Conservation (phyloP, 1,140 invertebrate species). For the Papilio machaon region DNA sequence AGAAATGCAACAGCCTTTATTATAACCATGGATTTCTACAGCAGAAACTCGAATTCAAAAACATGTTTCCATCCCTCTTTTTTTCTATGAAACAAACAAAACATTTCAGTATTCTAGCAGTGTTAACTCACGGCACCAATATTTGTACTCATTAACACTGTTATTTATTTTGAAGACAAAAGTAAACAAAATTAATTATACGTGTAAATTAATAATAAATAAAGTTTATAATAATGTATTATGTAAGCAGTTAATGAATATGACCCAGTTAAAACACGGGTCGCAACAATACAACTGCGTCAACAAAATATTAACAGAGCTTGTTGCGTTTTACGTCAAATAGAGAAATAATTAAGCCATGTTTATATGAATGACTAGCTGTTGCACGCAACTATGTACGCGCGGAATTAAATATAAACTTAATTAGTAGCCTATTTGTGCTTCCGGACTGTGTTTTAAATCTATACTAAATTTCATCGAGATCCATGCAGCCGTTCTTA, state of each 20-base stretch:
- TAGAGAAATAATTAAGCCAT: constrained; percentile 21
- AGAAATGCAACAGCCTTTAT: no score
- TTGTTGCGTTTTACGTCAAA: constrained; percentile 32
- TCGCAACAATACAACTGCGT: constrained; percentile 39
- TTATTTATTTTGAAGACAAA: not conserved
- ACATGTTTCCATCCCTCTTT: no score
- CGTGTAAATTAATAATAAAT: not conserved
- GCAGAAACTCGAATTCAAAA: no score
- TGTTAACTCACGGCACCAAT: not conserved
- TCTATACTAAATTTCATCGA: no score
- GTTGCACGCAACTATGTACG: no score
- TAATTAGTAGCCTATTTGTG: no score
- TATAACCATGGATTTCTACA: no score
- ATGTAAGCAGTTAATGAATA: constrained; percentile 39
- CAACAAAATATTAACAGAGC: constrained; percentile 39
- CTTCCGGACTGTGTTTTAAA: no score
- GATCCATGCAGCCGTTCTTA: no score
- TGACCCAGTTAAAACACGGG: constrained; percentile 38
- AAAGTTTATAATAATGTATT: constrained; percentile 21
- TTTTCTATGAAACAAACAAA: no score
- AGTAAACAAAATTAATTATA: not conserved
- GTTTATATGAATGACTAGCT: not conserved
- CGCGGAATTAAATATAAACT: no score
- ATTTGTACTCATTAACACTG: not conserved
- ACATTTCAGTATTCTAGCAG: no score